These are phyloP conservation scores for Serrognathus titanus DNA, from an alignment of 2,888 invertebrate genomes.

Conservation along the genomic window DNA sequence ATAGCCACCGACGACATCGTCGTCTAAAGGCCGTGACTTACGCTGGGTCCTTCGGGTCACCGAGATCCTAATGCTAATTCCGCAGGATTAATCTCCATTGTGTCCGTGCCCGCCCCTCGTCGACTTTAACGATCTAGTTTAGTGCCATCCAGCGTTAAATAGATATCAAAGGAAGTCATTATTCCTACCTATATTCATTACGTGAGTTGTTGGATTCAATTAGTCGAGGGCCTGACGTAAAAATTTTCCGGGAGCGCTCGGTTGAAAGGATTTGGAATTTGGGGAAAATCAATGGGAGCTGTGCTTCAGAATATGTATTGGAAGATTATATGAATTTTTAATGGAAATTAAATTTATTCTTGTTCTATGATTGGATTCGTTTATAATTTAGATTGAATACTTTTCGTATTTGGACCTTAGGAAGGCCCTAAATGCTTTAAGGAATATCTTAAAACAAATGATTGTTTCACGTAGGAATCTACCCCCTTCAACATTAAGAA, in stretches of 20 bases:
- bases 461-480: too few relatives aligned
- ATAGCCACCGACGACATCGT: too few relatives aligned
- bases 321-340: too few relatives aligned
- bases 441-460: too few relatives aligned
- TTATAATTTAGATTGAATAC: too few relatives aligned
- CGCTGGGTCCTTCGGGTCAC: neutral
- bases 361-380: too few relatives aligned
- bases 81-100: slow-evolving; percentile 3
- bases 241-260: neutral
- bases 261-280: neutral
- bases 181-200: neutral
- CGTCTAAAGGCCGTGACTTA: too few relatives aligned
- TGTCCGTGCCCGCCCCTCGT: neutral
- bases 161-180: slow-evolving; percentile 2
- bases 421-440: too few relatives aligned
- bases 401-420: too few relatives aligned
- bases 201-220: neutral
- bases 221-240: neutral
- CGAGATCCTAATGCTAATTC: slow-evolving; percentile 1
- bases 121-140: neutral
- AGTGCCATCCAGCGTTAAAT: slow-evolving; percentile 2
- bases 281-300: neutral
- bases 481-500: too few relatives aligned
- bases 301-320: neutral
- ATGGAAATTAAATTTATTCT: too few relatives aligned